phyloP scores from a whole-genome alignment of 2,113 vertebrate genomes.

The Anguilla japonica region DNA sequence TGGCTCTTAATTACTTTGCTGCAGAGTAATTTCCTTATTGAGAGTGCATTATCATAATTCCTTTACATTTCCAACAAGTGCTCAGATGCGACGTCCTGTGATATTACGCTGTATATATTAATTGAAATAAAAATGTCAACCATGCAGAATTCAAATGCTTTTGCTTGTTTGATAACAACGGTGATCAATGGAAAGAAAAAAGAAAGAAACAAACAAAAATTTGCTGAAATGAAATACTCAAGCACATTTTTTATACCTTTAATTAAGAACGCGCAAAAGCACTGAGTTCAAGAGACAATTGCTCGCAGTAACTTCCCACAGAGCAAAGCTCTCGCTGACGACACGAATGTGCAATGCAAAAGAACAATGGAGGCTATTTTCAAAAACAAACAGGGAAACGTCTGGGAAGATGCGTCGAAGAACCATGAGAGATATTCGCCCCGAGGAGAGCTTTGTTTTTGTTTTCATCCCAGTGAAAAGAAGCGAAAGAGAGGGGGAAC shows the following conservation, averaged over 20 bases:
- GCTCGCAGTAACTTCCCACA: background rate
- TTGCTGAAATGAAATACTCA: background rate
- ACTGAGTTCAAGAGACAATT: background rate
- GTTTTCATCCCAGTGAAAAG: background rate
- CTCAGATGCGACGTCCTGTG: slow-evolving; percentile 63
- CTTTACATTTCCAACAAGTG: slow-evolving; percentile 63
- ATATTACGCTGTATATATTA: background rate
- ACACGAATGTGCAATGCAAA: background rate
- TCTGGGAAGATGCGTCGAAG: background rate
- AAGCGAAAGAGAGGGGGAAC: background rate
- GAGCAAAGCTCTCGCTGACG: background rate
- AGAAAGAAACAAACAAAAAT: background rate
- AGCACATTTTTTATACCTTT: background rate
- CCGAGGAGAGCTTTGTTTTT: background rate
- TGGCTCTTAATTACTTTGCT: slow-evolving; percentile 71
- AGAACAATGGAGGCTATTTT: background rate
- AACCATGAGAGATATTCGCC: background rate
- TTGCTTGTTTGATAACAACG: background rate
- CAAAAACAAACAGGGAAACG: background rate
- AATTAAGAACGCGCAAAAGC: background rate
- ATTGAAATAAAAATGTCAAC: slow-evolving; percentile 9
- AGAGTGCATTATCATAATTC: slow-evolving; percentile 59
- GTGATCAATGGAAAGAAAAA: background rate
- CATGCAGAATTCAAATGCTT: background rate
- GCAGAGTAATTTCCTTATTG: slow-evolving; percentile 62